Evolutionary conservation across 2,888 invertebrate genomes (phyloP).

Genomic region (Drosophila yooni): DNA sequence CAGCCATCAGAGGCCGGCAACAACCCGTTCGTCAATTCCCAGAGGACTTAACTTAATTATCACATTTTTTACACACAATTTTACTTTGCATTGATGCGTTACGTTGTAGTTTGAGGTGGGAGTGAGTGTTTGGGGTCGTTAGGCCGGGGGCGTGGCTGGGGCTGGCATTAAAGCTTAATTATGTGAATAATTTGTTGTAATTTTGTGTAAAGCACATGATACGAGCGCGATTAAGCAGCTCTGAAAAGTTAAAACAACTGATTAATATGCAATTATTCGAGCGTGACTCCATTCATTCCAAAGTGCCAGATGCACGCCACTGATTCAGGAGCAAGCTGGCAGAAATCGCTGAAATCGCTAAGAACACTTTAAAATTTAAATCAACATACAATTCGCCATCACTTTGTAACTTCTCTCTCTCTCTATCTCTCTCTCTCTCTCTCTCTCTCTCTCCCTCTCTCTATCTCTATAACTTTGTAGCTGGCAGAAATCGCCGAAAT

Average conservation of each 20-base stretch:
- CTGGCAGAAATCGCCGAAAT: not conserved
- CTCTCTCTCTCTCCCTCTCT: not conserved
- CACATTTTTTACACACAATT: slow-evolving; percentile 80
- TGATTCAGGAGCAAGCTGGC: not conserved
- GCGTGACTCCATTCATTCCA: slow-evolving; percentile 20
- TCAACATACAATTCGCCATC: not conserved
- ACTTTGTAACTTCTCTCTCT: not conserved
- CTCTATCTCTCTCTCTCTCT: too few species aligned
- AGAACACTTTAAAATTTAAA: too few species aligned
- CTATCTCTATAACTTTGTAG: slow-evolving; percentile 3
- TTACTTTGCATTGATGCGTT: slow-evolving; percentile 76
- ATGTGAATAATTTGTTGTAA: slow-evolving; percentile 78
- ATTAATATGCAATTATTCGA: slow-evolving; percentile 65
- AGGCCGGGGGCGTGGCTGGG: slow-evolving; percentile 40
- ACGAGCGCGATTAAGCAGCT: slow-evolving; percentile 60
- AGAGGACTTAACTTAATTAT: slow-evolving; percentile 79
- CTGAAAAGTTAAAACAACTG: slow-evolving; percentile 70
- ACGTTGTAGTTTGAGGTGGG: slow-evolving; percentile 3
- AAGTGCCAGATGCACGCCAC: slow-evolving; percentile 2
- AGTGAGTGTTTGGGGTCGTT: slow-evolving; percentile 4
- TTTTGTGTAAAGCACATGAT: slow-evolving; percentile 68
- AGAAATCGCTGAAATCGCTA: not conserved
- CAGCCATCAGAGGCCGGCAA: slow-evolving; percentile 18
- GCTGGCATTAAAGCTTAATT: slow-evolving; percentile 72
- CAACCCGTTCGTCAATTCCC: slow-evolving; percentile 54